Base-by-base conservation (phyloP, 1,140 invertebrate species). In the Bilobella aurantiaca region DNA sequence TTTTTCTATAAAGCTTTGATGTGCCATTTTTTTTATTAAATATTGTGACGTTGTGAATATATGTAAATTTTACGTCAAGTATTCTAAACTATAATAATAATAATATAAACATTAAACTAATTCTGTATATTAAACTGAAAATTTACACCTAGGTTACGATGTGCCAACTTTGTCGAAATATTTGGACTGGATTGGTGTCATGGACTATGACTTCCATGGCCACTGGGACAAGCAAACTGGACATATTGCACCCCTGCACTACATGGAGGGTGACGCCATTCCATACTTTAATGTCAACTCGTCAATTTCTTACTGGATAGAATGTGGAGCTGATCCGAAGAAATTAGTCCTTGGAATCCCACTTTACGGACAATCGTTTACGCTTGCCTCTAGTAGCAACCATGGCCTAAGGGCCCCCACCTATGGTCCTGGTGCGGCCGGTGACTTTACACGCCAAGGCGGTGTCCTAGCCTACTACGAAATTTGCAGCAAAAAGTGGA, bases 171-270 rank as follows among this genome's bases (percentile, higher is more conserved):
- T 92, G 2, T 83, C 83, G 0, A 78, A 81, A 25, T 85, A 89
- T 74, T 79, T 92, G 60, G 88, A 92, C 75, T 92, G 89, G 86
- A 92, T 96, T 70, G 85, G 89, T 1, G 59, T 62, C 5, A 94
- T 94, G 91, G 85, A 86, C 0, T 94, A 95, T 74, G 91, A 93
- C 74, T 93, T 86, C 73, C 91, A 93, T 72, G 91, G 91, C 0
- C 86, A 65, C 76, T 93, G 90, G 90, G 91, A 93, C 74, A 90
- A 90, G 73, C 85, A 86, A 73, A 93, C 90, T 0, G 91, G 91
- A 8, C 90, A 93, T 74, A 84, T 91, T 1, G 87, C 90, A 1
- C 90, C 91, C 0, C 83, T 94, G 75, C 92, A 90, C 65, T 78
- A 78, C 2, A 80, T 85, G 63, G 84, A 86, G 0, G 83, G 85